phyloP scores from a whole-genome alignment of 2,113 vertebrate species.

The Pluvialis apricaria region DNA sequence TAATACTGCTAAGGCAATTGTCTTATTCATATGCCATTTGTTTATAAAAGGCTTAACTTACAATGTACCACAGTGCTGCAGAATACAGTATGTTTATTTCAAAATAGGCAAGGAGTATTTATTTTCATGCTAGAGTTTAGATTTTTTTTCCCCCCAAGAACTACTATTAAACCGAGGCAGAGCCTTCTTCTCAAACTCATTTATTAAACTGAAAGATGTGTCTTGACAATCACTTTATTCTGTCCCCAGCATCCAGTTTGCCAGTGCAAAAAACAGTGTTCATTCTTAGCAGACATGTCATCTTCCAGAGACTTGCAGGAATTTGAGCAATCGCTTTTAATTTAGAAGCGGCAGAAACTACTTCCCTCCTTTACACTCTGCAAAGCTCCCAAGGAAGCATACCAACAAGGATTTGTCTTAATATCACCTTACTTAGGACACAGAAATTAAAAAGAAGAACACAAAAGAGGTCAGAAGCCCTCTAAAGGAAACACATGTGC shows the following conservation, averaged over 20 bases:
- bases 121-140: not conserved
- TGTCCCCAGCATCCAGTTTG: not conserved
- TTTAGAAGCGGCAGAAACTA: not conserved
- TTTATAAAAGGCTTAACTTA: not conserved
- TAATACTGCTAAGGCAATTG: not conserved
- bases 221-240: not conserved
- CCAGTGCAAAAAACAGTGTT: not conserved
- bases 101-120: not conserved
- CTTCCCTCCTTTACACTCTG: not conserved
- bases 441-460: not conserved
- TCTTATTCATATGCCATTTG: not conserved
- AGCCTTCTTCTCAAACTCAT: not conserved
- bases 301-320: not conserved
- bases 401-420: not conserved
- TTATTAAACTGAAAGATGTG: not conserved
- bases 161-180: not conserved
- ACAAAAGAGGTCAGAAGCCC: conserved; percentile 46
- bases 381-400: not conserved
- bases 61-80: not conserved
- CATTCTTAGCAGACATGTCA: not conserved
- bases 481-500: not conserved
- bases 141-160: not conserved
- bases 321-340: not conserved
- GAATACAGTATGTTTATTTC: not conserved
- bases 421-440: conserved; percentile 23